A percentile compares a stretch with the other conserved stretches of the same genome.
Conservation (phyloP, 2,113 vertebrate species). For the Plotosus lineatus region DNA sequence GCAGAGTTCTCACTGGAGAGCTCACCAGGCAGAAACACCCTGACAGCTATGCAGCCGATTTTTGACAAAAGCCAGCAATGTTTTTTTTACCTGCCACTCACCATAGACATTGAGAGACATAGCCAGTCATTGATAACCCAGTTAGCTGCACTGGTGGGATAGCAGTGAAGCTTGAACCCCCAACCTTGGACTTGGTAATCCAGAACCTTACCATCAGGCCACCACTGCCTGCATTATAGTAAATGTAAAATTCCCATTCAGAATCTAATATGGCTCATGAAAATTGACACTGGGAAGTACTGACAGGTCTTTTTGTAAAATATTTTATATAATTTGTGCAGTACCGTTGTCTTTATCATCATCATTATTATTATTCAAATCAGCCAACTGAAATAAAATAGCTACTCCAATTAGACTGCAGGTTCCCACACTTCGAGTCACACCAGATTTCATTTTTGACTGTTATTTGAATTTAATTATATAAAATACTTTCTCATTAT, state of each 20-base stretch:
- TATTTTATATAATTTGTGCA: slow-evolving; percentile 2
- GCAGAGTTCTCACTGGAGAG: too few species aligned
- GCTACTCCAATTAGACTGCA: background rate
- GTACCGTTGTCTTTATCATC: background rate
- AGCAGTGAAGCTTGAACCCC: too few species aligned
- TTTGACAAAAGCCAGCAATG: too few species aligned
- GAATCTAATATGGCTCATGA: background rate
- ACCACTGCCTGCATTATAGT: too few species aligned
- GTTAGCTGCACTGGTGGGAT: too few species aligned
- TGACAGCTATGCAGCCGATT: too few species aligned
- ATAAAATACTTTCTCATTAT: slow-evolving; percentile 14
- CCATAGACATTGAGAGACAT: too few species aligned
- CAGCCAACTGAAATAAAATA: slow-evolving; percentile 31
- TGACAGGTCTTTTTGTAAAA: background rate
- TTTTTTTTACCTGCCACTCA: too few species aligned
- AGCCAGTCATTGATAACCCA: too few species aligned
- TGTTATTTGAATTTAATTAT: slow-evolving; percentile 3
- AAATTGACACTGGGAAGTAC: background rate
- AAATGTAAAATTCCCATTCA: background rate
- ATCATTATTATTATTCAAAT: slow-evolving; percentile 45
- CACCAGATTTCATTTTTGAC: slow-evolving; percentile 2
- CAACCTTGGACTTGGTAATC: too few species aligned
- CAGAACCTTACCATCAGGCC: too few species aligned
- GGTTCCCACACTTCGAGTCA: slow-evolving; percentile 15
- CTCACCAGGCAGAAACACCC: too few species aligned